Evolutionary conservation across 1,140 invertebrate species (phyloP), one percentile per base, ranked within the genome.

Genomic region (Trinorchestia longiramus): DNA sequence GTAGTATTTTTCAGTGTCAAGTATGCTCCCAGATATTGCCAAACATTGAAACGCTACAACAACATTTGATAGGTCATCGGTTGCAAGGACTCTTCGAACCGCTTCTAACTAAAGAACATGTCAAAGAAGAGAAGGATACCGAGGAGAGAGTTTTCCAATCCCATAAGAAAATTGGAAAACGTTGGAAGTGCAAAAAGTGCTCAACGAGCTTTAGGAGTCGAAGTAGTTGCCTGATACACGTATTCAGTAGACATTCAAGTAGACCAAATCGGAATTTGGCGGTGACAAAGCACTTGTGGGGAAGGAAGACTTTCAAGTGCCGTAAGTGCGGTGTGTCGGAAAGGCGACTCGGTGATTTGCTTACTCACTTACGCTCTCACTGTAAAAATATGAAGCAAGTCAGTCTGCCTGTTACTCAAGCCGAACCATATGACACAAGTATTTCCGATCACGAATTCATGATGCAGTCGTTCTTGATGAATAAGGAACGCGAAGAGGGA

Each of bases 381-480:
- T 94, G 92, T 94, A 96, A 96, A 95, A 97, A 97, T 92, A 95
- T 87, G 44, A 87, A 95, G 45, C n/a, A 90, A 45, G 90, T 96
- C 36, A 97, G 97, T 43, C 97, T 97, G 45, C 97, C 97, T 4
- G 97, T 97, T 62, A 97, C 97, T 77, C 97, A 97, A 87, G 97
- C 97, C 96, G 97, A 97, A 96, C 97, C 97, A 96, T 97, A 96
- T 96, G 97, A 96, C 97, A 97, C 96, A 91, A 94, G 97, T 96
- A 87, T 96, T 94, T 95, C 97, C 28, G 96, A 97, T n/a, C 97
- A 97, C 45, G 97, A 97, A 92, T 98, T 98, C 96, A 98, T 98
- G 96, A 99, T 99, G 98, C 99, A 99, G 97, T 98, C 98, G 44
- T 99, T 99, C 97, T 98, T 98, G 96, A 97, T 99, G 97, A 98